Base-by-base conservation (phyloP, 2,113 vertebrate species). In the Phainopepla nitens region DNA sequence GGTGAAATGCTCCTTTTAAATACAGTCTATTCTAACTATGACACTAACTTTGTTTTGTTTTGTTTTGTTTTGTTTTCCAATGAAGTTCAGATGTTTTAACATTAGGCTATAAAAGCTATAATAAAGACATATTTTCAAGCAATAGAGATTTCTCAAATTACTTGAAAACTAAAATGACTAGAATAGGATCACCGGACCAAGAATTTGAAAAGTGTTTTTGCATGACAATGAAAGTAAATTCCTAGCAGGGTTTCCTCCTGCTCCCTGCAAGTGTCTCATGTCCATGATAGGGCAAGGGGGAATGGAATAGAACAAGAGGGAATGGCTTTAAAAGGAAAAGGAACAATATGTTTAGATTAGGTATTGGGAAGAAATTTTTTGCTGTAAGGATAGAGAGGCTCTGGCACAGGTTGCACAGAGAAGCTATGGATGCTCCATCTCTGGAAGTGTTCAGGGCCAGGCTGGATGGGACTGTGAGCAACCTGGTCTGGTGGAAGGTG, bases 351-450 rank as follows among this genome's bases (percentile, higher is more conserved):
- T 47, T 82, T 31, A 35, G 47, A 35, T 42, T 35, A 35, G 35
- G 1, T 47, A 41, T 47, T 47, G 31, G 41, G 41, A 76, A 31
- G 14, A 41, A 60, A 6, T 7, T 13, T 41, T 68, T 89, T 60
- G 2, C 14, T 47, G 7, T 25, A 28, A 60, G 13, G 11, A 1
- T 39, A 2, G 8, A 14, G 60, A 25, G 13, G 4, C 15, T 0
- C 5, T 53, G 53, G 53, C 13, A 68, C 4, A 66, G 4, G 28
- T 8, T 60, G 3, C 23, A 15, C 60, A 22, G 47, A 13, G 47
- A 21, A 64, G 7, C 15, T 64, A 45, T 47, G 53, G n/a, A 2
- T 68, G 13, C 16, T 11, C 13, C 24, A 53, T 45, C 16, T 11
- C 23, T 47, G 54, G 14, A 17, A 31, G 4, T 45, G 39, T 14